Conservation (phyloP, 2,113 vertebrate species). For the Marmota flaviventris region DNA sequence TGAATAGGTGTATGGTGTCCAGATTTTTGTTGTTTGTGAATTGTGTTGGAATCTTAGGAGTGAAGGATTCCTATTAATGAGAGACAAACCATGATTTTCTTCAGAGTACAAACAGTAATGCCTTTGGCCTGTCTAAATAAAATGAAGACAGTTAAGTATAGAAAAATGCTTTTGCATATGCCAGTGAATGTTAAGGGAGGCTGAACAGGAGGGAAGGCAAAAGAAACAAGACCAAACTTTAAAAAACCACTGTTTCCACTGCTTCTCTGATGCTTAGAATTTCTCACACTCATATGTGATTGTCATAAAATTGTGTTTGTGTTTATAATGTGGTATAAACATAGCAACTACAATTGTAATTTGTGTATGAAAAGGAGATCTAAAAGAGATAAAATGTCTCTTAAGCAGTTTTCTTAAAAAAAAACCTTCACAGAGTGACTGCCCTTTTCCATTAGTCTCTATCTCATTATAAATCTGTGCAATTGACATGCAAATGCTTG, state of each 20-base stretch:
- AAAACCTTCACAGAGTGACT: neutral
- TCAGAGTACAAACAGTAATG: conserved; percentile 18
- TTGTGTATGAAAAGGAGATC: conserved; percentile 50
- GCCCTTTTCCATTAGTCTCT: conserved; percentile 20
- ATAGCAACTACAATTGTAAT: conserved; percentile 54
- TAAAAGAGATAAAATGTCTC: conserved; percentile 57
- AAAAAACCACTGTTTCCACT: conserved; percentile 39
- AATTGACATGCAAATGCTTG: conserved; percentile 27
- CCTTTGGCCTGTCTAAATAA: conserved; percentile 33
- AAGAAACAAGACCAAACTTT: conserved; percentile 49
- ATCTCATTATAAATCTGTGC: conserved; percentile 3
- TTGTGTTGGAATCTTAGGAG: conserved; percentile 58
- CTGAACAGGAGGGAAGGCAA: conserved; percentile 1
- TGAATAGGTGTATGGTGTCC: conserved; percentile 29
- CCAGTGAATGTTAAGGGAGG: neutral
- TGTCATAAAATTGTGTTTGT: conserved; percentile 60
- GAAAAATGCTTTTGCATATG: neutral
- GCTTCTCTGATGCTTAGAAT: conserved; percentile 55
- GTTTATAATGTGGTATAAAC: conserved; percentile 55
- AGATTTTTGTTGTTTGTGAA: conserved; percentile 40
- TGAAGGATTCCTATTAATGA: conserved; percentile 44
- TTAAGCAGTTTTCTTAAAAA: conserved; percentile 32
- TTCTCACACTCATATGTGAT: conserved; percentile 33
- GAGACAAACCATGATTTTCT: conserved; percentile 58
- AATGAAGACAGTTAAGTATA: neutral